These are phyloP conservation scores for Prenolepis imparis DNA, from an alignment of 2,888 invertebrate genomes.

Conservation along the genomic window DNA sequence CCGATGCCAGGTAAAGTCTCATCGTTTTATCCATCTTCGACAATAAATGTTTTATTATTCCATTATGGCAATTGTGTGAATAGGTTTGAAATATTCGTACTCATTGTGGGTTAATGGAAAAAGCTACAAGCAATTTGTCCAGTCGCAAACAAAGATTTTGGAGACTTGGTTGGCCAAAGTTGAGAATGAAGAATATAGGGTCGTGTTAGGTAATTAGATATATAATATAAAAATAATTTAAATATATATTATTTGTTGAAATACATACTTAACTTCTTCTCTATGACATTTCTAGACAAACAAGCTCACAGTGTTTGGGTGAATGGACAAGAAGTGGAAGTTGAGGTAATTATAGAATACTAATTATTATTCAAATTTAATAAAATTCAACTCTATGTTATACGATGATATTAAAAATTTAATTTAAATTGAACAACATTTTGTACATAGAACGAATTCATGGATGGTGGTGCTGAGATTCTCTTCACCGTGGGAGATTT, in stretches of 20 bases:
- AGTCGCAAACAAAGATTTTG: constrained; percentile 92
- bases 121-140: constrained; percentile 92
- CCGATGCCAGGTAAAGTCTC: constrained; percentile 87
- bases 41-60: constrained; percentile 5
- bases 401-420: background rate
- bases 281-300: constrained; percentile 88
- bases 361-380: constrained; percentile 16
- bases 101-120: constrained; percentile 94
- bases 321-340: constrained; percentile 90
- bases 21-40: background rate
- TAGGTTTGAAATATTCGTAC: constrained; percentile 93
- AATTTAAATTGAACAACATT: background rate
- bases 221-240: background rate
- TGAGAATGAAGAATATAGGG: constrained; percentile 88
- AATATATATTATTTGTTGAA: background rate
- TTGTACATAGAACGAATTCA: constrained; percentile 91
- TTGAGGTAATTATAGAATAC: constrained; percentile 87
- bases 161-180: constrained; percentile 91
- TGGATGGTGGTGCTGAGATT: constrained; percentile 94
- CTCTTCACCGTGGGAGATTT: constrained; percentile 89
- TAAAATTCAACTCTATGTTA: background rate
- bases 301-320: constrained; percentile 92
- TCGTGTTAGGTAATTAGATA: constrained; percentile 90
- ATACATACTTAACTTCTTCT: background rate
- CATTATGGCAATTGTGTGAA: background rate